Evolutionary conservation across 2,113 vertebrate genomes (phyloP).

Genomic region (Notothenia coriiceps): DNA sequence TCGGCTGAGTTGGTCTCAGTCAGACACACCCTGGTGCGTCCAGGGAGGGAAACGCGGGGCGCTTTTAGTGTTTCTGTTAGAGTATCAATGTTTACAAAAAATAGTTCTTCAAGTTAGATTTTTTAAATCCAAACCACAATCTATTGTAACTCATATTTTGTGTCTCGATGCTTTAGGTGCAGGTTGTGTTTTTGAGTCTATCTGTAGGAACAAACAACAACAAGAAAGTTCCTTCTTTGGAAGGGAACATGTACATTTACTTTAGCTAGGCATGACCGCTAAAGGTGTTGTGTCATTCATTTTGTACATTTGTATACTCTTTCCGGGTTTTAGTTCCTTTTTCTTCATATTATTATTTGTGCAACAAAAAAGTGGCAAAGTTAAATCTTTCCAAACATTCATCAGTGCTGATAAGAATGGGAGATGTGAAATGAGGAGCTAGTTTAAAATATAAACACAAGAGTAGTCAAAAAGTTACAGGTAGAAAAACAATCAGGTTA

Average conservation of each 20-base stretch:
- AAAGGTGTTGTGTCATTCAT: background rate
- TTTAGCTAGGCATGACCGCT: background rate
- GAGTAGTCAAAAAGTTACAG: conserved; percentile 59
- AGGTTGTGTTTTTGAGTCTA: conserved; percentile 1
- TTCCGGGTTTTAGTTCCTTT: background rate
- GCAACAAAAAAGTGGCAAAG: conserved; percentile 3
- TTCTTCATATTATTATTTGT: conserved; percentile 6
- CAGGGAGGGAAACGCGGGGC: conserved; percentile 11
- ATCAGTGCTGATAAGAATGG: conserved; percentile 6
- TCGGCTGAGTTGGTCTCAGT: conserved; percentile 42
- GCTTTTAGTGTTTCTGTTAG: conserved; percentile 5
- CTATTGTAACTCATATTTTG: no score
- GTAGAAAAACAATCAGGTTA: conserved; percentile 35
- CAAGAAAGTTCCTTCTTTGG: background rate
- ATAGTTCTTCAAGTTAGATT: background rate
- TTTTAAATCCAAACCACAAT: background rate
- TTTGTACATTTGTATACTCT: conserved; percentile 3
- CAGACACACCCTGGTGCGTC: conserved; percentile 41
- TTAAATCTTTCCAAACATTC: conserved; percentile 23
- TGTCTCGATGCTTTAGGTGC: background rate
- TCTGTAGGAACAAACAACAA: background rate
- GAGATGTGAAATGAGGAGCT: conserved; percentile 6
- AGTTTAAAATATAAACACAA: conserved; percentile 53
- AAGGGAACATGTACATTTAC: background rate
- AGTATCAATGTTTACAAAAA: background rate